Base-by-base conservation (phyloP, 2,888 invertebrate species). In the Heliconius charithonia region DNA sequence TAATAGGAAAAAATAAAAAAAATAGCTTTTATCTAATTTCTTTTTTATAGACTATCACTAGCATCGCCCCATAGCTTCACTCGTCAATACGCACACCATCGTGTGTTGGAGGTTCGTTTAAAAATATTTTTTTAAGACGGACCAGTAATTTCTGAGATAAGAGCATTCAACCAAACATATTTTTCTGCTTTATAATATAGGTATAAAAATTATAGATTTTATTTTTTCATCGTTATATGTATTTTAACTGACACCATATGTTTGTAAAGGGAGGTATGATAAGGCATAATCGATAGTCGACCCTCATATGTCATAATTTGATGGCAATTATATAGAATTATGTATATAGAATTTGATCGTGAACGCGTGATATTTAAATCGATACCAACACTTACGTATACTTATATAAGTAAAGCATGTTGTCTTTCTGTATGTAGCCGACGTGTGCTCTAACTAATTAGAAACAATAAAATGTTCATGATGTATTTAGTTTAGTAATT, bases 201-300 rank as follows among this genome's bases (percentile, higher is more conserved):
- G 4, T 45, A 45, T 45, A 0, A 59, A n/a, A 51, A 75, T 37
- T 65, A 16, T 45, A 32, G 3, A 62, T 25, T 13, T n/a, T 1
- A 13, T n/a, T 25, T 72, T 25, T 62, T 25, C 25, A n/a, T 25
- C 12, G 4, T 4, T 25, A 25, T 4, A 62, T 62, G 0, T 25
- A 66, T 79, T 66, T 16, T 45, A n/a, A 19, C 4, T 37, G 56
- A 59, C 66, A 75, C 65, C 62, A 80, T 78, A 78, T 75, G 69
- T 67, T 41, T 45, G 25, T 45, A 62, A 76, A 29, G 73, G 22
- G 63, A 63, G 29, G 63, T 80, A 73, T 41, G 70, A 69, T 67
- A 67, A 72, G 66, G 72, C 62, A 27, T 69, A 69, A 80, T 78
- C 65, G 75, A 78, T 80, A 78, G 27, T 56, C 51, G 45, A n/a